A percentile compares a stretch with the other conserved stretches of the same genome.
phyloP scores from a whole-genome alignment of 2,113 vertebrate species.

The Gymnarchus niloticus region DNA sequence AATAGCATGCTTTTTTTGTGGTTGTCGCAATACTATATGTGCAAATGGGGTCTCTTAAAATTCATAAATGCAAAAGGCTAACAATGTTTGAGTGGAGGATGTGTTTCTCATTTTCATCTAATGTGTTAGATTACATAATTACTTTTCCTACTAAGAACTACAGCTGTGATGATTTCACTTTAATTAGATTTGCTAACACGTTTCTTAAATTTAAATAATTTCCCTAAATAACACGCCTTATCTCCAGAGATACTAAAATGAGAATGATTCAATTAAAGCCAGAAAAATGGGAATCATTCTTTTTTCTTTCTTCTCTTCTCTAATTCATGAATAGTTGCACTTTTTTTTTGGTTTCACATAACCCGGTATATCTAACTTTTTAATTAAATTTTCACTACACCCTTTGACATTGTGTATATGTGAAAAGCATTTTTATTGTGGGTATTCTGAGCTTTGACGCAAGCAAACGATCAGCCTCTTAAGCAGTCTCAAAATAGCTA shows the following conservation, averaged over 20 bases:
- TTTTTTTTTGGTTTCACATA: slow-evolving; percentile 6
- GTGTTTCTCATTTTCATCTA: slow-evolving; percentile 62
- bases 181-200: slow-evolving; percentile 66
- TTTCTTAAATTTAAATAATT: slow-evolving; percentile 64
- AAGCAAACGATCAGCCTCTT: neutral
- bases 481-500: slow-evolving; percentile 30
- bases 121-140: slow-evolving; percentile 66
- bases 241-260: slow-evolving; percentile 58
- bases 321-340: slow-evolving; percentile 9
- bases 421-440: neutral
- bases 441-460: neutral
- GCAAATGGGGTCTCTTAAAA: slow-evolving; percentile 14
- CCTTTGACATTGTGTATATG: neutral
- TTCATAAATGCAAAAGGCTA: slow-evolving; percentile 40
- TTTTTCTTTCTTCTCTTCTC: slow-evolving; percentile 30
- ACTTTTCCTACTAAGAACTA: slow-evolving; percentile 56
- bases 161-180: slow-evolving; percentile 65
- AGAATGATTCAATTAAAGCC: slow-evolving; percentile 58
- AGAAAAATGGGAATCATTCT: slow-evolving; percentile 26
- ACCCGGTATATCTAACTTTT: neutral
- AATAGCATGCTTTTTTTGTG: neutral
- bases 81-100: slow-evolving; percentile 48
- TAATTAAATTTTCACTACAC: slow-evolving; percentile 19
- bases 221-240: slow-evolving; percentile 57
- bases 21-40: neutral